These are phyloP conservation scores for Malacosoma neustria DNA, from an alignment of 2,888 invertebrate species.

Conservation along the genomic window DNA sequence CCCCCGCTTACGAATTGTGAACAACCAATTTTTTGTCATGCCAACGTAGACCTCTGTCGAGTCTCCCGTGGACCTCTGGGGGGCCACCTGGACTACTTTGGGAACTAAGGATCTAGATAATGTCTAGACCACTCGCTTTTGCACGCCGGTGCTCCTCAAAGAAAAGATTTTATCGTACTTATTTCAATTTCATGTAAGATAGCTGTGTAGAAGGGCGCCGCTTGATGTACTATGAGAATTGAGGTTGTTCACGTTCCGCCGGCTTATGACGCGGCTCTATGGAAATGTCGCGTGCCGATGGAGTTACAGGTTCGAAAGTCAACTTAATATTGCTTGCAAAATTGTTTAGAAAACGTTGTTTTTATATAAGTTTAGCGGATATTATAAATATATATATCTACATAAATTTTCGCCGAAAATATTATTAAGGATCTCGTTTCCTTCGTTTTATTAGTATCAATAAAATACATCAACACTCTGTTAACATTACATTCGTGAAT, in stretches of 20 bases:
- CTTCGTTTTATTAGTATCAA: too few species aligned
- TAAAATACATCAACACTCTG: too few species aligned
- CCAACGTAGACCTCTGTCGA: too few species aligned
- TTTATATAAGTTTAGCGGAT: conserved; percentile 45
- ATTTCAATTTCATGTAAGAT: conserved; percentile 53
- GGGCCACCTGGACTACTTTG: too few species aligned
- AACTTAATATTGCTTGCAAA: conserved; percentile 50
- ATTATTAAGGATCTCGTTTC: too few species aligned
- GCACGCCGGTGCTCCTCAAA: conserved; percentile 38
- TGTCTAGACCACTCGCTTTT: conserved; percentile 49
- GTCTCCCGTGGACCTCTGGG: too few species aligned
- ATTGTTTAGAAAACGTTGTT: conserved; percentile 47
- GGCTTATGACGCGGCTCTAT: conserved; percentile 33
- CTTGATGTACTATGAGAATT: conserved; percentile 12
- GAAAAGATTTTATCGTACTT: conserved; percentile 47
- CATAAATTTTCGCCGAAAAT: too few species aligned
- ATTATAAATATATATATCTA: too few species aligned
- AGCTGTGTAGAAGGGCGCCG: conserved; percentile 31
- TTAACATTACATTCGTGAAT: too few species aligned
- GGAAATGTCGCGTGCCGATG: conserved; percentile 67
- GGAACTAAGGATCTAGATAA: conserved; percentile 52
- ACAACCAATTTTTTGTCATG: too few species aligned
- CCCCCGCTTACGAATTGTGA: too few species aligned
- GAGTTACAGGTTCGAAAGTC: conserved; percentile 60
- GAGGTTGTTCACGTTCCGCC: conserved; percentile 1